phyloP scores from a whole-genome alignment of 2,113 vertebrate genomes.

The Anoura caudifer region DNA sequence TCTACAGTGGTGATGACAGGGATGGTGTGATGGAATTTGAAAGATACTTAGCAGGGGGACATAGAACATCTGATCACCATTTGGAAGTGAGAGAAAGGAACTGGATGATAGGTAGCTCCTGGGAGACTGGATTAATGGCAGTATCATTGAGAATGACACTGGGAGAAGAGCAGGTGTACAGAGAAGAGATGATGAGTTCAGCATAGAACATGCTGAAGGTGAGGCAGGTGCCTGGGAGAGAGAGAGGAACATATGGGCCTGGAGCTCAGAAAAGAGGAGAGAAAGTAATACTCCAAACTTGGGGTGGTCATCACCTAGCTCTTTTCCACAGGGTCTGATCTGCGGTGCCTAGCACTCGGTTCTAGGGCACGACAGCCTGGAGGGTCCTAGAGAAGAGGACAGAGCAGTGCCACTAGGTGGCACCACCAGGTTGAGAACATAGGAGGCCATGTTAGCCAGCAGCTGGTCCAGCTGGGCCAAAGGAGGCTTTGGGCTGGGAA shows the following conservation, averaged over 20 bases:
- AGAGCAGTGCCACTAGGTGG: conserved; percentile 5
- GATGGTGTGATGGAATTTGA: neutral
- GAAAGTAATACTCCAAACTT: neutral
- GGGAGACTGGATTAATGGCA: neutral
- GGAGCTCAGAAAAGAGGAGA: neutral
- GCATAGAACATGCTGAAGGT: neutral
- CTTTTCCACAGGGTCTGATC: neutral
- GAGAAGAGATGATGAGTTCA: neutral
- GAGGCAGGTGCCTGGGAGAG: neutral
- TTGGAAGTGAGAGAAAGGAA: conserved; percentile 22
- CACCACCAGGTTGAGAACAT: neutral
- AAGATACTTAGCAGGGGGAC: conserved; percentile 8
- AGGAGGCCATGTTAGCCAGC: neutral
- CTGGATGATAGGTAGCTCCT: neutral
- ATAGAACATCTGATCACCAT: neutral
- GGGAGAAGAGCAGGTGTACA: neutral
- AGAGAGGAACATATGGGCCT: neutral
- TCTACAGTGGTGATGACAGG: neutral
- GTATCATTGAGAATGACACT: neutral
- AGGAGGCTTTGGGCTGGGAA: conserved; percentile 20
- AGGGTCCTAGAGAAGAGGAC: neutral
- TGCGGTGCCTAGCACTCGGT: neutral
- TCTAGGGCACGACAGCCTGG: neutral
- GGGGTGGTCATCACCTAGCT: neutral
- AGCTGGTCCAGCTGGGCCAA: neutral